Conservation (phyloP, 2,113 vertebrate genomes). For the Austrofundulus limnaeus region DNA sequence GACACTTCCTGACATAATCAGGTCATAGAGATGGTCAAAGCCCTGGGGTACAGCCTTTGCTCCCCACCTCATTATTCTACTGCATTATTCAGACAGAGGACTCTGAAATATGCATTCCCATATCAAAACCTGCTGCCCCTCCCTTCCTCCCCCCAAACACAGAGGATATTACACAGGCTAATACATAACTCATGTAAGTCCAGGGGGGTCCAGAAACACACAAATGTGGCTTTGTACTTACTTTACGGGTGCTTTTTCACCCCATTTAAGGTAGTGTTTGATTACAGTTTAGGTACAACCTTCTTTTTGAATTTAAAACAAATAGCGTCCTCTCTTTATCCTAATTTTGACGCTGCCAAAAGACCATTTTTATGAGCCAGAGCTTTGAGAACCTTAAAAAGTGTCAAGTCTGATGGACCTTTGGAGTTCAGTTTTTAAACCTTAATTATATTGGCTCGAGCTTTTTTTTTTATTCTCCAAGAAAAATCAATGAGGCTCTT, state of each 20-base stretch:
- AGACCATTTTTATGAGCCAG: constrained; percentile 45
- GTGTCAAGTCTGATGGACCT: constrained; percentile 52
- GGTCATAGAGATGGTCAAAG: constrained; percentile 87
- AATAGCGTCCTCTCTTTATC: constrained; percentile 18
- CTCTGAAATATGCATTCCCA: constrained; percentile 77
- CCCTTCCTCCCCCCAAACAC: constrained; percentile 15
- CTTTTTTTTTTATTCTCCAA: constrained; percentile 57
- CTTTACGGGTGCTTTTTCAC: constrained; percentile 2
- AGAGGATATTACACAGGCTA: constrained; percentile 64
- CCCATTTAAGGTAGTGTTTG: constrained; percentile 8
- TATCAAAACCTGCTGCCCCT: constrained; percentile 61
- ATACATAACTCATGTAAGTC: constrained; percentile 59
- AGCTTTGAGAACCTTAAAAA: constrained; percentile 57
- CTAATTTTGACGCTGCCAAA: constrained; percentile 44
- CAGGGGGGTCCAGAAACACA: constrained; percentile 54
- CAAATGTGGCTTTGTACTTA: constrained; percentile 15
- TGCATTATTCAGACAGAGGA: constrained; percentile 82
- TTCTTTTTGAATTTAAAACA: constrained; percentile 37
- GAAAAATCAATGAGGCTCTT: constrained; percentile 67
- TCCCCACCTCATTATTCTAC: constrained; percentile 84
- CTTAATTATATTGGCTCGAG: constrained; percentile 66
- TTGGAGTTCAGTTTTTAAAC: constrained; percentile 63
- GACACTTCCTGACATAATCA: constrained; percentile 89
- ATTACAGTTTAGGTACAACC: constrained; percentile 25
- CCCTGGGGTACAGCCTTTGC: constrained; percentile 83